Evolutionary conservation across 2,113 vertebrate genomes (phyloP), one percentile per base, ranked within the genome.

Genomic region (Cariama cristata): DNA sequence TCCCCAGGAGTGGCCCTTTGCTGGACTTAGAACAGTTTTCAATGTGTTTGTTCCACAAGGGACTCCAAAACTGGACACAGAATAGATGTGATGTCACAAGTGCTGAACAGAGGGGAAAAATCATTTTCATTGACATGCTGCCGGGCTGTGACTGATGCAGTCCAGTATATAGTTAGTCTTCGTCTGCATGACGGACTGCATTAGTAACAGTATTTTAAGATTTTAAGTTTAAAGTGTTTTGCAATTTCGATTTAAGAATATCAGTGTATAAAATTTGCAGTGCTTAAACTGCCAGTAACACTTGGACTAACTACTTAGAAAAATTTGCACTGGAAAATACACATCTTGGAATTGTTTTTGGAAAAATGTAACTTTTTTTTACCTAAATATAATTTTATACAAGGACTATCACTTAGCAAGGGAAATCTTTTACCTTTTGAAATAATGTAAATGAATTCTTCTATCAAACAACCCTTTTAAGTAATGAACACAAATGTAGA

Each of bases 401-500:
- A 20, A 67, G 11, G 9, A 72, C 16, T 52, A 45, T 3, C 42
- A 76, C 14, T 86, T 85, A 15, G 15, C 18, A 95, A 49, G 8
- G 30, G 28, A 90, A 88, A 76, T 6, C 2, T 87, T 96, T 93
- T 77, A 50, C 26, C 23, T 62, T 47, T 89, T 95, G 68, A 76
- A 95, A 68, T 44, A 59, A 23, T 74, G 18, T 50, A 93, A 80
- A 58, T 67, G 0, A 72, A 53, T 90, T 86, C 58, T 86, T 93
- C 88, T 85, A 75, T 76, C 40, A 96, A 92, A 30, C 14, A 93
- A 66, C 42, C 13, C 3, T 63, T 87, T 76, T 82, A 91, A 94
- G 40, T 56, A 96, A 95, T 66, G 26, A 91, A 60, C 42, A 83
- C 40, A 72, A 95, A 85, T 55, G 16, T 32, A 81, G 74, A 97